Percentiles rank a stretch among this genome's conserved stretches.
phyloP scores from a whole-genome alignment of 2,888 invertebrate species.

The Sarcophaga caerulescens region DNA sequence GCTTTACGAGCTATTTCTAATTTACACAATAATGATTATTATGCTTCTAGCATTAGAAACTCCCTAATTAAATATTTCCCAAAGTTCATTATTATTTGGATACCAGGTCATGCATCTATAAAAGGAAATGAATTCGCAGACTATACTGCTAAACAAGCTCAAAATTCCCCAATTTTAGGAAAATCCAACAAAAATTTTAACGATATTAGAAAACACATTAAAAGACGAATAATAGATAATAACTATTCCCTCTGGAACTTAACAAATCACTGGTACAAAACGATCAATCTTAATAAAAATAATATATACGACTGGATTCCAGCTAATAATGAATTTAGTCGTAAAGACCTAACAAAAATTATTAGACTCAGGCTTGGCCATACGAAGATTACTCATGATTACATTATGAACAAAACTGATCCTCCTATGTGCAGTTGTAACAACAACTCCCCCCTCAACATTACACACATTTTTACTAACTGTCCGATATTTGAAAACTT shows the following conservation, averaged over 20 bases:
- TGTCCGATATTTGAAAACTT: no score
- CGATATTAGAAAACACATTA: background rate
- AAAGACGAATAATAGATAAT: background rate
- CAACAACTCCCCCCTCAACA: no score
- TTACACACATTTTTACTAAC: no score
- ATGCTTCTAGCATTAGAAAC: slow-evolving; percentile 1
- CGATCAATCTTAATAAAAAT: background rate
- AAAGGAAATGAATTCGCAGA: slow-evolving; percentile 21
- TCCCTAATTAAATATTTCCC: background rate
- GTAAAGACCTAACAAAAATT: no score
- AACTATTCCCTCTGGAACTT: background rate
- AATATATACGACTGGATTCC: background rate
- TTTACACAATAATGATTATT: background rate
- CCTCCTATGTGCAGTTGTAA: no score
- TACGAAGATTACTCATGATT: no score
- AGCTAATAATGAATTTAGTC: background rate
- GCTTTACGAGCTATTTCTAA: background rate
- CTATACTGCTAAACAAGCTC: background rate
- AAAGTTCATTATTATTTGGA: slow-evolving; percentile 1
- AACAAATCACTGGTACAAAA: background rate
- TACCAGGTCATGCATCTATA: slow-evolving; percentile 1
- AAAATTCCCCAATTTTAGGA: background rate
- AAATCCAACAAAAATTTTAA: slow-evolving; percentile 8
- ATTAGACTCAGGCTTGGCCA: no score
- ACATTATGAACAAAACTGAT: no score